phyloP scores from a whole-genome alignment of 2,113 vertebrate species.

The Etheostoma spectabile region DNA sequence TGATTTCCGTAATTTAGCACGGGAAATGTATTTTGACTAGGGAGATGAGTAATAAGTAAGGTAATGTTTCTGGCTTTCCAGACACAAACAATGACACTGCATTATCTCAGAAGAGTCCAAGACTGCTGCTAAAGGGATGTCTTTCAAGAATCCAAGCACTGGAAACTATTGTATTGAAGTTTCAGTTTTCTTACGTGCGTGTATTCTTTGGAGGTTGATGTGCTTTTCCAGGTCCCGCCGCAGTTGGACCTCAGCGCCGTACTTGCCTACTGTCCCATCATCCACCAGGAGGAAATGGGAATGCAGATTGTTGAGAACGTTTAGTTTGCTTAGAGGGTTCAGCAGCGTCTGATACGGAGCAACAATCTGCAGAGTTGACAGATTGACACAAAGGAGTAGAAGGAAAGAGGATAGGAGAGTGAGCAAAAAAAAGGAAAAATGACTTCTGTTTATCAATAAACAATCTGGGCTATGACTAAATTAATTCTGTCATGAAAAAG shows the following conservation, averaged over 20 bases:
- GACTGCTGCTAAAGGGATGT: not conserved
- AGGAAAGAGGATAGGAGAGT: not conserved
- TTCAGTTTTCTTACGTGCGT: conserved; percentile 89
- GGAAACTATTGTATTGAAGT: not conserved
- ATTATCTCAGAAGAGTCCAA: not conserved
- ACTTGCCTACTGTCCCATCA: conserved; percentile 97
- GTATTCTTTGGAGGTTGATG: conserved; percentile 97
- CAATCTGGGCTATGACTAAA: not conserved
- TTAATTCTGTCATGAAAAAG: not conserved
- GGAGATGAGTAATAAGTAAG: not conserved
- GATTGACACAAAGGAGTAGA: not conserved
- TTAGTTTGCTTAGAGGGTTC: conserved; percentile 97
- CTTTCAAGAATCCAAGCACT: not conserved
- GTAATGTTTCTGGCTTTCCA: not conserved
- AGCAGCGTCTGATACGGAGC: conserved; percentile 97
- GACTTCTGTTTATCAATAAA: not conserved
- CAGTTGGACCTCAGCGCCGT: conserved; percentile 94
- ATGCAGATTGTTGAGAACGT: conserved; percentile 97
- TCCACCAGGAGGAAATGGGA: conserved; percentile 99
- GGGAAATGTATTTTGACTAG: not conserved
- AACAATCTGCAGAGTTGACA: conserved; percentile 86
- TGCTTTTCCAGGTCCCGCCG: conserved; percentile 97
- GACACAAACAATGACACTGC: not conserved
- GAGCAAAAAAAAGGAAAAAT: too few relatives aligned
- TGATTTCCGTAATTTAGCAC: not conserved